Percentiles rank a stretch among this genome's conserved stretches.
These are phyloP conservation scores for Nerophis lumbriciformis DNA, from an alignment of 2,113 vertebrate species.

Conservation along the genomic window DNA sequence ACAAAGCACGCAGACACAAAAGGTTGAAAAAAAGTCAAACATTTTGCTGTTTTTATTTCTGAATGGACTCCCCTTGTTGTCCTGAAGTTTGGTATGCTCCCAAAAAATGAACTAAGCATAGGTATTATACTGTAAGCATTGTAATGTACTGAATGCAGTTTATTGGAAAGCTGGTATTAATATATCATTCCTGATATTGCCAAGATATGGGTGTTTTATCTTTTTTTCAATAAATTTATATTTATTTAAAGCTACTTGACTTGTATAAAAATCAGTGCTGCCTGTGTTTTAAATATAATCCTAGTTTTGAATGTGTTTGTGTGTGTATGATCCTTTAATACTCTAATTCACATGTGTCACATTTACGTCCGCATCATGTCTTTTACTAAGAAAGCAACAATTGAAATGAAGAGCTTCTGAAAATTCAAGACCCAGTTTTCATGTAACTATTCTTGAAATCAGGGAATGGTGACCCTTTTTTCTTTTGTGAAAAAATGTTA, in stretches of 20 bases:
- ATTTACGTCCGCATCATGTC: slow-evolving; percentile 1
- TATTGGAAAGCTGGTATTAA: slow-evolving; percentile 97
- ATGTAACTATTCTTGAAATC: neutral
- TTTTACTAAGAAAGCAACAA: neutral
- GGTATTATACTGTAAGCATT: slow-evolving; percentile 99
- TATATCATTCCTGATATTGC: slow-evolving; percentile 99
- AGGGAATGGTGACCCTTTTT: too few species aligned
- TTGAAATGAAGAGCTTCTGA: neutral
- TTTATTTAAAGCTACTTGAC: slow-evolving; percentile 95
- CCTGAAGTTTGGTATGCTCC: slow-evolving; percentile 83
- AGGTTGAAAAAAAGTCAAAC: slow-evolving; percentile 76
- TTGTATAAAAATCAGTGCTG: slow-evolving; percentile 16
- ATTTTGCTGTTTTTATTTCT: slow-evolving; percentile 74
- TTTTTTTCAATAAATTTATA: slow-evolving; percentile 98
- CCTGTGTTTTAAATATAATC: neutral
- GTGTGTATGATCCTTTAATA: neutral
- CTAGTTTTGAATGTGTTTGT: slow-evolving; percentile 5
- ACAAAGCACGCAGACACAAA: slow-evolving; percentile 92
- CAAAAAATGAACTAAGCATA: slow-evolving; percentile 75
- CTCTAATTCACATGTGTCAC: slow-evolving; percentile 1
- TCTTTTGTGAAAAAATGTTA: too few species aligned
- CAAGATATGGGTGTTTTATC: slow-evolving; percentile 97
- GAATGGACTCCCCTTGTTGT: slow-evolving; percentile 76
- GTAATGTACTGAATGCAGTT: slow-evolving; percentile 98
- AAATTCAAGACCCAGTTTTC: neutral